Conservation (phyloP, 1,140 invertebrate species). For the Lineus longissimus region DNA sequence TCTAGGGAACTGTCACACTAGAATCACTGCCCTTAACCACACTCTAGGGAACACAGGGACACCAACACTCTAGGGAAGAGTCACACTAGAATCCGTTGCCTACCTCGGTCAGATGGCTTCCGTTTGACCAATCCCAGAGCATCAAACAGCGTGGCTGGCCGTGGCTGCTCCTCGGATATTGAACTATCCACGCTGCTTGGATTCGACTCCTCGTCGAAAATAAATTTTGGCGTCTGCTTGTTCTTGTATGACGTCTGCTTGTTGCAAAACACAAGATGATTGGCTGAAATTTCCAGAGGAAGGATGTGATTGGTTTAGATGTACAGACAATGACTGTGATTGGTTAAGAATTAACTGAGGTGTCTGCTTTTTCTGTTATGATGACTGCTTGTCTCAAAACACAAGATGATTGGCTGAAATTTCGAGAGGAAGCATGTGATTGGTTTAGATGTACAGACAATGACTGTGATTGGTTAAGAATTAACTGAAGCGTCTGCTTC, state of each 20-base stretch:
- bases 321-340: no score
- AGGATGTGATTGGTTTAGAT: conserved; percentile 5
- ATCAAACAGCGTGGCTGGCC: conserved; percentile 40
- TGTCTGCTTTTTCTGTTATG: conserved; percentile 30
- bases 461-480: conserved; percentile 7
- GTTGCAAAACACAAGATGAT: conserved; percentile 46
- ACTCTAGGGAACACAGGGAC: neutral
- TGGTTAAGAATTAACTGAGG: conserved; percentile 8
- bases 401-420: conserved; percentile 47
- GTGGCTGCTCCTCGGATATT: conserved; percentile 29
- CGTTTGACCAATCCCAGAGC: conserved; percentile 47
- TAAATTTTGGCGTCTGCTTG: conserved; percentile 25
- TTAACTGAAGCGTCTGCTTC: conserved; percentile 20
- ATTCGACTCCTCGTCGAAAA: conserved; percentile 18
- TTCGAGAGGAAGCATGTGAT: conserved; percentile 6
- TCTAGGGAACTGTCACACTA: no score
- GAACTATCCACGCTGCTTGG: conserved; percentile 17
- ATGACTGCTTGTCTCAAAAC: no score
- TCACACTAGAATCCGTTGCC: neutral
- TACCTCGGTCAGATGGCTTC: conserved; percentile 13
- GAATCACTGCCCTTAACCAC: neutral
- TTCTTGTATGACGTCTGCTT: conserved; percentile 39
- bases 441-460: no score
- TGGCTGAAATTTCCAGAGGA: conserved; percentile 32
- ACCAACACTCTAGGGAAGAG: neutral